Percentiles rank a stretch among this genome's conserved stretches.
Evolutionary conservation across 2,888 invertebrate species (phyloP).

Genomic region (Paralinhomoeus sp.): DNA sequence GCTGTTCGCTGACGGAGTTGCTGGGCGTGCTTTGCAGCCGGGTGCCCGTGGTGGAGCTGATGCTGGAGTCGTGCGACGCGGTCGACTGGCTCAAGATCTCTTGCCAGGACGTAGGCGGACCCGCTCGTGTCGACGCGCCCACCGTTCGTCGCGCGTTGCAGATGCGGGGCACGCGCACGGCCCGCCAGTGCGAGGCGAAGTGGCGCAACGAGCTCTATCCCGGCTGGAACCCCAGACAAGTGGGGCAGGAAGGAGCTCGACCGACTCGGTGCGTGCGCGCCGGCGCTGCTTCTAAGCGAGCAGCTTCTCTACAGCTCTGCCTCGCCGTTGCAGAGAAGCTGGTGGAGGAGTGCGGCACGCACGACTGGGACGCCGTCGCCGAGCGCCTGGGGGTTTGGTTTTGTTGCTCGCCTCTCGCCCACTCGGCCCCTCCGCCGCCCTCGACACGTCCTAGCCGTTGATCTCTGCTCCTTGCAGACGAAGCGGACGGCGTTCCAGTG

Average conservation of each 20-base stretch:
- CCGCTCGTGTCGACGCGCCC: neutral
- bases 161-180: slow-evolving; percentile 24
- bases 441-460: too few relatives aligned
- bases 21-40: too few relatives aligned
- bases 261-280: too few relatives aligned
- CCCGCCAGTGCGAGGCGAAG: slow-evolving; percentile 22
- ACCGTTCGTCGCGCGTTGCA: slow-evolving; percentile 7
- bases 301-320: too few relatives aligned
- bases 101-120: slow-evolving; percentile 5
- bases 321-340: too few relatives aligned
- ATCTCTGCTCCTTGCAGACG: slow-evolving; percentile 18
- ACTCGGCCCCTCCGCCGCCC: too few relatives aligned
- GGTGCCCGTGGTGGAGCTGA: slow-evolving; percentile 8
- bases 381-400: slow-evolving; percentile 7
- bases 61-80: slow-evolving; percentile 1
- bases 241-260: too few relatives aligned
- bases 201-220: slow-evolving; percentile 28
- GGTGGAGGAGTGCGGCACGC: too few relatives aligned
- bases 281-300: too few relatives aligned
- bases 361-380: slow-evolving; percentile 12
- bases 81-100: slow-evolving; percentile 13
- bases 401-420: too few relatives aligned
- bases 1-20: too few relatives aligned
- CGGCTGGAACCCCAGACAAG: slow-evolving; percentile 20
- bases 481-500: slow-evolving; percentile 29